Evolutionary conservation across 2,888 invertebrate species (phyloP), one percentile per base, ranked within the genome.

Genomic region (Caradrina kadenii): DNA sequence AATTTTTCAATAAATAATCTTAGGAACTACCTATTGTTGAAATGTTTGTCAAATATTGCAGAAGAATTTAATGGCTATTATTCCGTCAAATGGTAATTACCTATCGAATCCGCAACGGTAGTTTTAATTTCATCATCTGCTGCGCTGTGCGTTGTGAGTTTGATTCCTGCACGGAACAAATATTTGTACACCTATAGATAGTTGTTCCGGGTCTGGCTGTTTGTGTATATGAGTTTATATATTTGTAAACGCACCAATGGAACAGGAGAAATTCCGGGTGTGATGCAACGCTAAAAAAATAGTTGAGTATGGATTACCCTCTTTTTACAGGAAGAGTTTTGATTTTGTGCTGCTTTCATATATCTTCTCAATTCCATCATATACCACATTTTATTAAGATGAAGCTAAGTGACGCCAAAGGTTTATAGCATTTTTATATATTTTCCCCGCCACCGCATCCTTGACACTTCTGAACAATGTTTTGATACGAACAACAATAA

Each of bases 391-490:
- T 59, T 45, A 72, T 73, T 67, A 59, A 59, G 31, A 73, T 22
- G 4, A 67, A 55, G 49, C 59, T 35, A 45, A 67, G 35, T 55
- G 50, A 55, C 42, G 19, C 45, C 48, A 48, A 19, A 66, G 31
- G 8, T 69, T 63, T 69, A 58, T 62, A 21, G 26, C 6, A 50
- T 42, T 13, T 58, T 55, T 54, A 45, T 52, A 39, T 49, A 42
- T 63, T 53, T 55, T 66, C 48, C 17, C 39, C 22, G 21, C 17
- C 19, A 58, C 60, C 63, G 55, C 45, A 84, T 63, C 87, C 87
- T 86, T 87, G 84, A 80, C 80, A 81, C 72, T 76, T 74, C 56
- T 64, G 63, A 68, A 63, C 71, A 77, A 80, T 83, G 81, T 83
- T 80, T 81, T 74, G 71, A 76, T 71, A 69, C 67, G 56, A 62